These are phyloP conservation scores for Zeugodacus cucurbitae DNA, from an alignment of 1,140 invertebrate genomes.

Conservation along the genomic window DNA sequence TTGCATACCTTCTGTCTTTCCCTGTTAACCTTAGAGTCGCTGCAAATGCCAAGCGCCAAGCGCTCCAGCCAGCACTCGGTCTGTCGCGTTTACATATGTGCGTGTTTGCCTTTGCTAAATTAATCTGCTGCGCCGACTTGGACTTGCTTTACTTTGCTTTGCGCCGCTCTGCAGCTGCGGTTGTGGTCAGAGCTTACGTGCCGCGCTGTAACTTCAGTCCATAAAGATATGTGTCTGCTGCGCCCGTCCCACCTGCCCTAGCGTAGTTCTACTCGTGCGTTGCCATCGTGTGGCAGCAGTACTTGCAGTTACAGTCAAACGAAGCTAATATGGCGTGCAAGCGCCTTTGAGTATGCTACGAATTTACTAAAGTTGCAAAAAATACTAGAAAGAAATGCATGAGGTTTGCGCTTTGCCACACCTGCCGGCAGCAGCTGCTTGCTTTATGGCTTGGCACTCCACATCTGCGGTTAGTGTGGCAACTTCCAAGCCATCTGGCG, in stretches of 20 bases:
- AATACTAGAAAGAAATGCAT: background rate
- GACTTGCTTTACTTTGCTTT: background rate
- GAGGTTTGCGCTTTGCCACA: background rate
- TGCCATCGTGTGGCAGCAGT: background rate
- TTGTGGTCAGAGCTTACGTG: slow-evolving; percentile 5
- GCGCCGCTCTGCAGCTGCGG: background rate
- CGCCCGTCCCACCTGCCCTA: background rate
- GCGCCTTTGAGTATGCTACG: background rate
- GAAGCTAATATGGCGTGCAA: slow-evolving; percentile 5
- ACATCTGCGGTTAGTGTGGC: slow-evolving; percentile 8
- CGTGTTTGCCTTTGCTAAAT: background rate
- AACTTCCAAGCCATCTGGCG: background rate
- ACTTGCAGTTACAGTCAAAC: background rate
- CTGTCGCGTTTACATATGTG: background rate
- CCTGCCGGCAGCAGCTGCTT: background rate
- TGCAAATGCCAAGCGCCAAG: background rate
- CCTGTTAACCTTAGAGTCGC: background rate
- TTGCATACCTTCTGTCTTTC: background rate
- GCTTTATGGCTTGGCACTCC: background rate
- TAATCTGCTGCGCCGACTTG: background rate
- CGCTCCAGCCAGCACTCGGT: too few relatives aligned
- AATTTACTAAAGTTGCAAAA: background rate
- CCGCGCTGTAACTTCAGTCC: background rate
- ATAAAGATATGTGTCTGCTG: background rate
- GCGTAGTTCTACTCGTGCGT: background rate